Evolutionary conservation across 2,113 vertebrate genomes (phyloP), one percentile per base, ranked within the genome.

Genomic region (Lepidothrix coronata): DNA sequence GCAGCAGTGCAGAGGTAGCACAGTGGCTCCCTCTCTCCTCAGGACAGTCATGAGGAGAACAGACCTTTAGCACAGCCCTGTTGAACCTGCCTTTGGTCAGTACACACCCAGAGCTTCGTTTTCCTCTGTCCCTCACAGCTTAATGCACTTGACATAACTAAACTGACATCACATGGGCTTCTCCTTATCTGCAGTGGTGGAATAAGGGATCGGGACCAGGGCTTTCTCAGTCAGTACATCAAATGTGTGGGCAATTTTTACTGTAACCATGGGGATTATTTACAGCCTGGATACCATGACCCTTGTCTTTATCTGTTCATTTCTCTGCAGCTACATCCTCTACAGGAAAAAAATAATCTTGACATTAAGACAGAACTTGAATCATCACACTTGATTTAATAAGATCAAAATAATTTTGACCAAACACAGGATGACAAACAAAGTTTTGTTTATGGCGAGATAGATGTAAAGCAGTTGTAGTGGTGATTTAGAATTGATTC

Each of bases 401-500:
- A 88, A 48, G 43, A 93, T 97, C 88, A 88, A 95, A 97, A 96
- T 52, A 79, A 93, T 91, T 73, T 81, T 77, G 94, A 95, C 87
- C 7, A 6, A 97, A 91, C 68, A 59, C 0, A 0, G 7, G 48
- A 68, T 71, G 52, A 97, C 62, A 94, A 90, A 94, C 68, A 79
- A 97, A 98, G 95, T 96, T 95, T 91, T 81, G 82, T 97, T 91
- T 96, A 96, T 92, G 89, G 88, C 5, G 52, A 96, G 93, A 96
- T 95, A 92, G 95, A 98, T 94, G 91, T 85, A 93, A 96, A 97
- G 88, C 92, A 59, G 49, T 97, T 95, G 88, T 96, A 95, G 94
- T 66, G 87, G 94, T 93, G 90, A 95, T 98, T 98, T 98, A 97
- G 97, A 97, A 97, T 95, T 97, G 95, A 97, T 98, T 98, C 35